Percentiles rank a stretch among this genome's conserved stretches.
These are phyloP conservation scores for Heterohyrax brucei DNA, from an alignment of 2,797 vertebrate genomes.

Conservation along the genomic window DNA sequence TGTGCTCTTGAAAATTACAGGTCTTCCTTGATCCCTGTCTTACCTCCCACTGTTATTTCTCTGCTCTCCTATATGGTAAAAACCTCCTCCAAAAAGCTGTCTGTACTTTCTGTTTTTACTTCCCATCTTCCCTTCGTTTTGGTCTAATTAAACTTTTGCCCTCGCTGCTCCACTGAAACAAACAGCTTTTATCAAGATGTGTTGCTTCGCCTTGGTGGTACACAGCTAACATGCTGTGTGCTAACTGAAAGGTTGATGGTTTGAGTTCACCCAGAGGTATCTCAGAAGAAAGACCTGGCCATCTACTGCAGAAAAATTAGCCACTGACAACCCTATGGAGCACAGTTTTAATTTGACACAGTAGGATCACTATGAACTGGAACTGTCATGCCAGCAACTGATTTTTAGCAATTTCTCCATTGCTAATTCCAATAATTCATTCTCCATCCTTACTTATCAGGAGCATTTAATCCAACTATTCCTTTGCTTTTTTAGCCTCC, in stretches of 20 bases:
- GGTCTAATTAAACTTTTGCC: background rate
- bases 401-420: no score
- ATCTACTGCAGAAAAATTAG: no score
- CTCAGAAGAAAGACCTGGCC: no score
- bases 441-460: background rate
- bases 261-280: no score
- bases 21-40: background rate
- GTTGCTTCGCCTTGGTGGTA: no score
- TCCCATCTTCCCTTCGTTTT: background rate
- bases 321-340: no score
- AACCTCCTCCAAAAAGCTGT: background rate
- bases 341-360: no score
- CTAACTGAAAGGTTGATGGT: no score
- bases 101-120: background rate
- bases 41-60: background rate
- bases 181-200: background rate
- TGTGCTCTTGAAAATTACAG: constrained; percentile 21
- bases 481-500: background rate
- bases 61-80: background rate
- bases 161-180: background rate
- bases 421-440: background rate
- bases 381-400: no score
- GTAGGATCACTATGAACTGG: no score
- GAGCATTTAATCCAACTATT: background rate
- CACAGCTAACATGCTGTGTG: no score